Conservation (phyloP, 2,797 vertebrate genomes). For the Eurystomus glaucurus region DNA sequence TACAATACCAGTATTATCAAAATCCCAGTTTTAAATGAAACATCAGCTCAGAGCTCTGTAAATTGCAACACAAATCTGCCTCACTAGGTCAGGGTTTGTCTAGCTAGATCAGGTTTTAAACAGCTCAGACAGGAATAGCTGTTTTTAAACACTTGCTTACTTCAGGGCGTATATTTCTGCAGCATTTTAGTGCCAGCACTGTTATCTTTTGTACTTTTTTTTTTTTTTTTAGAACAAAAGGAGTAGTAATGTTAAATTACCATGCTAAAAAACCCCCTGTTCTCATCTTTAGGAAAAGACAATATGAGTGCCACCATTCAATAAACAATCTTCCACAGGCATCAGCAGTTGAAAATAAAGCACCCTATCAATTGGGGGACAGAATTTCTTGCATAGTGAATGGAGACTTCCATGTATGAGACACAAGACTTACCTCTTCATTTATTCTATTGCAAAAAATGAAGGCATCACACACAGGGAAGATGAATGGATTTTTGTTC, state of each 20-base stretch:
- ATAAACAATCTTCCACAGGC: neutral
- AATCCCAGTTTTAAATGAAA: neutral
- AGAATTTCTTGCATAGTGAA: neutral
- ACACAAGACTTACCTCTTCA: neutral
- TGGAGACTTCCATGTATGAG: neutral
- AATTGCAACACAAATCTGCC: neutral
- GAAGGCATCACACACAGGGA: neutral
- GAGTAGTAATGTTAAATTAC: neutral
- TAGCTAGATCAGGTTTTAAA: neutral
- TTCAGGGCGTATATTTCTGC: neutral
- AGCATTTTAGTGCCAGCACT: neutral
- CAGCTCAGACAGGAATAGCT: neutral
- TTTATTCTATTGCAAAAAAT: neutral
- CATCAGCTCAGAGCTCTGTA: neutral
- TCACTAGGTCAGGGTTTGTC: neutral
- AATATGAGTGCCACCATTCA: neutral
- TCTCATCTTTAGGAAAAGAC: neutral
- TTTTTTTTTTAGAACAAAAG: neutral
- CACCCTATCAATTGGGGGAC: neutral
- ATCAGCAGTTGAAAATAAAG: neutral
- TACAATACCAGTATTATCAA: neutral
- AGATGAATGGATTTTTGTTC: neutral
- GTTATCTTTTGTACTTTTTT: neutral
- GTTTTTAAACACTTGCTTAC: neutral
- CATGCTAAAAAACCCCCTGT: neutral